Evolutionary conservation across 2,113 vertebrate genomes (phyloP).

Genomic region (Lepisosteus osseus): DNA sequence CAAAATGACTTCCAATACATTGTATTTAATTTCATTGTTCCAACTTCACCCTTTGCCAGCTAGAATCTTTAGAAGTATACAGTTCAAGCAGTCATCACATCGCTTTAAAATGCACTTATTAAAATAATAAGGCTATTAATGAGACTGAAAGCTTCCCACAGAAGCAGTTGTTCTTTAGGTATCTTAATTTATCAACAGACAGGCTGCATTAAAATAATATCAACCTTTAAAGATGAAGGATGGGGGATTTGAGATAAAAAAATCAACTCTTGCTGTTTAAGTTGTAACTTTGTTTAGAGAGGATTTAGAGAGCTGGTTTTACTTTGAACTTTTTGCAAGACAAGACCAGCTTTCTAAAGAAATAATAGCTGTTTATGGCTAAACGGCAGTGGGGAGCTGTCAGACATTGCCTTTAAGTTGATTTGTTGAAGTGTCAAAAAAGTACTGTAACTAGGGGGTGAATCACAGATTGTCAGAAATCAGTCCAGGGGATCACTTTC

Average conservation of each 20-base stretch:
- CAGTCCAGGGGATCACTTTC: slow-evolving; percentile 61
- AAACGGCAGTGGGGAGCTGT: slow-evolving; percentile 56
- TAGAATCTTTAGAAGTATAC: no score
- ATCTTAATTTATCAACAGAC: no score
- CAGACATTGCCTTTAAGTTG: slow-evolving; percentile 61
- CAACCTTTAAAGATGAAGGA: slow-evolving; percentile 21
- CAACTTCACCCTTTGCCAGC: no score
- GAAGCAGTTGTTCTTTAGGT: no score
- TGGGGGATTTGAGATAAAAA: slow-evolving; percentile 28
- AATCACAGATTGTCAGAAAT: slow-evolving; percentile 68
- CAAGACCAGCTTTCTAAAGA: slow-evolving; percentile 62
- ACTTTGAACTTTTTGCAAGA: slow-evolving; percentile 53
- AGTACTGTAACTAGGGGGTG: slow-evolving; percentile 44
- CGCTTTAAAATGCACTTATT: no score
- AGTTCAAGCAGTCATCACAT: no score
- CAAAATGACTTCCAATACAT: no score
- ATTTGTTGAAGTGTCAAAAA: slow-evolving; percentile 62
- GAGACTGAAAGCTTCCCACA: no score
- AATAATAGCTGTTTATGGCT: slow-evolving; percentile 65
- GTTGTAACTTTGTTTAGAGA: slow-evolving; percentile 11
- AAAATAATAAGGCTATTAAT: no score
- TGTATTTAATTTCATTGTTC: no score
- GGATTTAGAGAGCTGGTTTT: slow-evolving; percentile 37
- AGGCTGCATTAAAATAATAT: slow-evolving; percentile 25
- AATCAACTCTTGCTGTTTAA: slow-evolving; percentile 39